phyloP scores from a whole-genome alignment of 2,113 vertebrate genomes.

The Apeltes quadracus region DNA sequence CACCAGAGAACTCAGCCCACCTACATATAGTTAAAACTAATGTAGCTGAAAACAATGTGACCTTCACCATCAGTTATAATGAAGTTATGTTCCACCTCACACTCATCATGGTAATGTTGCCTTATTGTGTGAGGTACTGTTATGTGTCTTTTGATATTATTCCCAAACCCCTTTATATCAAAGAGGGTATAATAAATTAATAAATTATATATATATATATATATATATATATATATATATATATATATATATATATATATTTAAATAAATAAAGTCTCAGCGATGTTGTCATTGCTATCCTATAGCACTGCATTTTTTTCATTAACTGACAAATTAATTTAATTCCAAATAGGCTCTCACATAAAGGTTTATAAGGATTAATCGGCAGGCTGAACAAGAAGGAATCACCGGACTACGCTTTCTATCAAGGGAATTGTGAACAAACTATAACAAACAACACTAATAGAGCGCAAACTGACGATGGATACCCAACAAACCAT shows the following conservation, averaged over 20 bases:
- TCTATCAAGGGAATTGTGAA: conserved; percentile 6
- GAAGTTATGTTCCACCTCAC: not conserved
- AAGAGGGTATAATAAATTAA: not conserved
- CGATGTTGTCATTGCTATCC: not conserved
- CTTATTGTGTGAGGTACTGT: not conserved
- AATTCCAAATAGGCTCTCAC: not conserved
- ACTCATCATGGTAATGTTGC: not conserved
- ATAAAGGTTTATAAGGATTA: conserved; percentile 10
- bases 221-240: no score
- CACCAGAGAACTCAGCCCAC: not conserved
- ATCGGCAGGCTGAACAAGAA: not conserved
- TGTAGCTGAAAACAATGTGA: not conserved
- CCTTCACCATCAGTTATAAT: not conserved
- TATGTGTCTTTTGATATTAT: not conserved
- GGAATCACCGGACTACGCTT: conserved; percentile 9
- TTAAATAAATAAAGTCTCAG: no score
- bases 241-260: no score
- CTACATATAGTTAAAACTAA: not conserved
- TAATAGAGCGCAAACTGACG: not conserved
- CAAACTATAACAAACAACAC: conserved; percentile 3
- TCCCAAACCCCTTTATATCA: not conserved
- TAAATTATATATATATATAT: no score
- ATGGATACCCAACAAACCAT: not conserved
- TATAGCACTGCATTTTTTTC: not conserved
- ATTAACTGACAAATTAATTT: not conserved